Base-by-base conservation (phyloP, 2,888 invertebrate species). In the Amphipoea lucens region DNA sequence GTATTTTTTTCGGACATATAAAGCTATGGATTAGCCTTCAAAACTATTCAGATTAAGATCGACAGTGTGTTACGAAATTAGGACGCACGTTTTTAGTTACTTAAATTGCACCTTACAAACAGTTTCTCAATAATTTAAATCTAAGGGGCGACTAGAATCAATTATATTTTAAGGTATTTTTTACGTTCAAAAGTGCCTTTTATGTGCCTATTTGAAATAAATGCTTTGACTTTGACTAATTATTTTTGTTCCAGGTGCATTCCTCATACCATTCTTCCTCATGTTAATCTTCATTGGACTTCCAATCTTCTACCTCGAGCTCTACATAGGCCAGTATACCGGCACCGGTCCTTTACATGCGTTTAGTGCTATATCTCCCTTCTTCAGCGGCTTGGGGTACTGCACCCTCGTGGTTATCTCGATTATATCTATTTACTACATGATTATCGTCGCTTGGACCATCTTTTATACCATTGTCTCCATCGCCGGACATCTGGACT, bases 391-490 rank as follows among this genome's bases (percentile, higher is more conserved):
- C 1, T 94, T 98, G 2, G 98, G 98, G 1, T 97, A 98, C 90
- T 98, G 98, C 87, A 98, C 98, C 0, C 95, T 98, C 83, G 97
- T 98, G 62, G 98, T 98, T 45, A 98, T 98, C 63, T 97, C 97
- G n/a, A 95, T 98, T 66, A 97, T 98, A 74, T 98, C 98, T 36
- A 97, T 98, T 87, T 98, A 98, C 93, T 98, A 98, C 95, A 98
- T 98, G 98, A 97, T 98, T 62, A 98, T 98, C 83, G 98, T 98
- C 68, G 97, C 98, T 0, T 98, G 98, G 98, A 98, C 98, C 0
- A 93, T 98, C 40, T 98, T 98, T 93, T 98, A 98, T 93, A 98
- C 98, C 57, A 97, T 98, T 74, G 97, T 98, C 2, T 98, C 98
- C 0, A 97, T 98, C 84, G 95, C 97, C 17, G 96, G 97, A 0